A percentile compares a stretch with the other conserved stretches of the same genome.
Evolutionary conservation across 2,797 vertebrate genomes (phyloP).

Genomic region (Micromesistius poutassou): DNA sequence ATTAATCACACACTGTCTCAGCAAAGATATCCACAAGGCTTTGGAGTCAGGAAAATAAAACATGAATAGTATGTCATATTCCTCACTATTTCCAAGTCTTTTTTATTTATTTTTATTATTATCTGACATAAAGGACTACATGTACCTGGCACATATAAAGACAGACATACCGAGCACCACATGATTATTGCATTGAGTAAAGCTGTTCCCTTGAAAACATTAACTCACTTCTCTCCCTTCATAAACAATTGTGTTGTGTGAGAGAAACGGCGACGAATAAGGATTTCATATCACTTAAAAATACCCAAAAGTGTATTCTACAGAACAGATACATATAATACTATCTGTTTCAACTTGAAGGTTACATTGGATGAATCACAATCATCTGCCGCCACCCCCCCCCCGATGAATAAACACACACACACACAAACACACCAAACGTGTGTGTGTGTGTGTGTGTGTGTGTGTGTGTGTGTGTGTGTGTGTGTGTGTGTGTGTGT

Average conservation of each 20-base stretch:
- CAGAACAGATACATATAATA: background rate
- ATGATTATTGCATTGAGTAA: background rate
- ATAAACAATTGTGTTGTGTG: background rate
- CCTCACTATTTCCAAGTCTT: background rate
- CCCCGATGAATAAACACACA: no score
- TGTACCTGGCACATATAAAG: background rate
- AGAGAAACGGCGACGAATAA: background rate
- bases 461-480: no score
- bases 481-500: no score
- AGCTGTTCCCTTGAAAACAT: background rate
- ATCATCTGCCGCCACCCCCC: no score
- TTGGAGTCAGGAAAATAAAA: background rate
- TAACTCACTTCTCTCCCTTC: background rate
- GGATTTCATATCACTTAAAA: background rate
- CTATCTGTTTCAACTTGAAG: background rate
- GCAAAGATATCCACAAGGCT: background rate
- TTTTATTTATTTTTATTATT: background rate
- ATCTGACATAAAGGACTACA: background rate
- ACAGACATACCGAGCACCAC: background rate
- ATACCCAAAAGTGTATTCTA: background rate
- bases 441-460: no score
- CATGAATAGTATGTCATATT: background rate
- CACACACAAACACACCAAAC: no score
- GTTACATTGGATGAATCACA: no score
- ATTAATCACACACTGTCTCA: background rate